Conservation (phyloP, 2,113 vertebrate genomes). For the Meriones unguiculatus region DNA sequence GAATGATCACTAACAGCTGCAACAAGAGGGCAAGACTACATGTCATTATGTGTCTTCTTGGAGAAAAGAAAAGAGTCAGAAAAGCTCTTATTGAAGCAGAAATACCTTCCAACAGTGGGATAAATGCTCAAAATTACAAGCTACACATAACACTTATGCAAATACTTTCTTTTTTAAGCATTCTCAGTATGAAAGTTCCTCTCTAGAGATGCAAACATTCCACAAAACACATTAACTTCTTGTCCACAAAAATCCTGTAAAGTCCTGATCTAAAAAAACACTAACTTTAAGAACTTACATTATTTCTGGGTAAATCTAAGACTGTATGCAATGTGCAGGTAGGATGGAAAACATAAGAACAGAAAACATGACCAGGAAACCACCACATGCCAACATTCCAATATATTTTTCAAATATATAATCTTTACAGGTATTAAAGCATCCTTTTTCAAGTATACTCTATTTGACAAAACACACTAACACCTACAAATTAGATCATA, state of each 20-base stretch:
- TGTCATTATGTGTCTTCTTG: constrained; percentile 1
- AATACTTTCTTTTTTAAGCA: constrained; percentile 81
- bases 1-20: not conserved
- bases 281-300: constrained; percentile 76
- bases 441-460: not conserved
- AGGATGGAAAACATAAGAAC: constrained; percentile 26
- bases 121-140: constrained; percentile 84
- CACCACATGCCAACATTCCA: not conserved
- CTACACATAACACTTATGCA: constrained; percentile 82
- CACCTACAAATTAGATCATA: not conserved
- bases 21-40: not conserved
- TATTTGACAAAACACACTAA: not conserved
- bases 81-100: constrained; percentile 84
- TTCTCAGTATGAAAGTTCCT: constrained; percentile 70
- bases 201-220: constrained; percentile 81
- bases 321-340: constrained; percentile 45
- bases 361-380: not conserved
- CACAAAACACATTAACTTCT: constrained; percentile 81
- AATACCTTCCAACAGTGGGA: constrained; percentile 78
- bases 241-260: constrained; percentile 82
- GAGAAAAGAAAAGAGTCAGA: constrained; percentile 41
- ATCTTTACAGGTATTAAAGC: not conserved
- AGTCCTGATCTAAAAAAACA: constrained; percentile 75
- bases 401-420: not conserved
- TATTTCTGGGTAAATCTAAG: constrained; percentile 79